Evolutionary conservation across 2,113 vertebrate genomes (phyloP).

Genomic region (Bujurquina vittata): DNA sequence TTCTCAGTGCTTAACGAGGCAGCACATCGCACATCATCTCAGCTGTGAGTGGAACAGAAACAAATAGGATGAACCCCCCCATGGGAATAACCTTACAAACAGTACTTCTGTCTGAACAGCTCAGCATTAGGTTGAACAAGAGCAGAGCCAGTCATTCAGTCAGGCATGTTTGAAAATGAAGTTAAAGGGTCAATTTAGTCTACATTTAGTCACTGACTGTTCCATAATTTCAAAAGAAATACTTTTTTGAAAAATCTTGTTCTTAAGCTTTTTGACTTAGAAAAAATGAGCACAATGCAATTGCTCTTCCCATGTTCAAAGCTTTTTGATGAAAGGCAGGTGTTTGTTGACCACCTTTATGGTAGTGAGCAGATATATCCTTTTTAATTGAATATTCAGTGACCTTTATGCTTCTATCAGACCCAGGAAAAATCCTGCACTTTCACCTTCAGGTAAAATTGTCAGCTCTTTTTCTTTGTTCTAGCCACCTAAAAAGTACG

Average conservation of each 20-base stretch:
- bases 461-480: not conserved
- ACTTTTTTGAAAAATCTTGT: not conserved
- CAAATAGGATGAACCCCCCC: too few species aligned
- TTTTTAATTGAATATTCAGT: not conserved
- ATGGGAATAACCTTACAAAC: too few species aligned
- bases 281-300: too few species aligned
- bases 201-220: not conserved
- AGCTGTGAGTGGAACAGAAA: too few species aligned
- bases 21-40: too few species aligned
- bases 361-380: not conserved
- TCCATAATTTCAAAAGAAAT: not conserved
- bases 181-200: not conserved
- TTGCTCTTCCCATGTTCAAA: not conserved
- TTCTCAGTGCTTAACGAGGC: too few species aligned
- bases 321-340: not conserved
- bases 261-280: too few species aligned
- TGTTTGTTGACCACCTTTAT: not conserved
- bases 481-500: not conserved
- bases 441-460: not conserved
- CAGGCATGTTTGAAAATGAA: not conserved
- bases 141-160: not conserved
- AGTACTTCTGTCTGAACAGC: too few species aligned
- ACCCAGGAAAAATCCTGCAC: not conserved
- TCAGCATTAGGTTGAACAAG: too few species aligned
- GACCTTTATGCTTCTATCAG: not conserved